These are phyloP conservation scores for Buathra laborator DNA, from an alignment of 2,888 invertebrate genomes.

Conservation along the genomic window DNA sequence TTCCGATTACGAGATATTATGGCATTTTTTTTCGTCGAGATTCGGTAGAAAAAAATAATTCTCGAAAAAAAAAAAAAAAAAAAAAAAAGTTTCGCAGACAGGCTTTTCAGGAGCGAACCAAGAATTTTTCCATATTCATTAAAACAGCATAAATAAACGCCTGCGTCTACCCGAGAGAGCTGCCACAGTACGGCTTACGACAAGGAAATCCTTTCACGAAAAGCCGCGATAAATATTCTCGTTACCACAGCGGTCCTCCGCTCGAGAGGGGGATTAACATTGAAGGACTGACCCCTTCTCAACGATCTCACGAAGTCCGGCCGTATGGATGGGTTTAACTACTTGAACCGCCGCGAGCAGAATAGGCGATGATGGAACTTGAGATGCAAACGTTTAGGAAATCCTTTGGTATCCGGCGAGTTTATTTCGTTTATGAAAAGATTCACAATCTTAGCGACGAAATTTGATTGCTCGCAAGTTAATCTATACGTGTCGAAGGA, in stretches of 20 bases:
- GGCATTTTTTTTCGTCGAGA: not conserved
- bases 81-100: not conserved
- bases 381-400: not conserved
- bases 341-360: conserved; percentile 34
- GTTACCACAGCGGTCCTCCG: conserved; percentile 40
- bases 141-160: conserved; percentile 59
- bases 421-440: not conserved
- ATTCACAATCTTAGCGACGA: too few relatives aligned
- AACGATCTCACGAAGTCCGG: conserved; percentile 35
- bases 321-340: conserved; percentile 53
- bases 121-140: conserved; percentile 60
- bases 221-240: conserved; percentile 64
- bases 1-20: conserved; percentile 21
- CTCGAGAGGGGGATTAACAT: conserved; percentile 62
- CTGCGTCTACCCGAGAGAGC: conserved; percentile 1
- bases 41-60: conserved; percentile 14
- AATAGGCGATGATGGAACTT: not conserved
- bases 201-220: conserved; percentile 67
- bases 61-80: not conserved
- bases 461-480: too few relatives aligned
- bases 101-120: conserved; percentile 15
- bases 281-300: conserved; percentile 55
- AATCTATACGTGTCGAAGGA: too few relatives aligned
- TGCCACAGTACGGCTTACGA: conserved; percentile 42
- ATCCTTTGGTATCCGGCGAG: not conserved